Evolutionary conservation across 2,797 vertebrate species (phyloP), one percentile per base, ranked within the genome.

Genomic region (Acrossocheilus fasciatus): DNA sequence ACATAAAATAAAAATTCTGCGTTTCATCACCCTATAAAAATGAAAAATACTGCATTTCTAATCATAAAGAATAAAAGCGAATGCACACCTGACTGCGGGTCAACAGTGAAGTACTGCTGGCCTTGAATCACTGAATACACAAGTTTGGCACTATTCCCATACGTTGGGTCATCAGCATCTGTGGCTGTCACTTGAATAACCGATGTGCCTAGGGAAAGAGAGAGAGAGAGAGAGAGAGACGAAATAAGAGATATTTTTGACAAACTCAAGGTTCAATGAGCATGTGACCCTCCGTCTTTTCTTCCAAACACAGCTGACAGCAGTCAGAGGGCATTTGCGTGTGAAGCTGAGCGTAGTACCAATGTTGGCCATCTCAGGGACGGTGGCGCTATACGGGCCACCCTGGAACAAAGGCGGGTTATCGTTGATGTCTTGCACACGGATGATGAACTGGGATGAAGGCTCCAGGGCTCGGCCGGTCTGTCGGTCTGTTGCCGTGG

Each of bases 181-280:
- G 96, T 96, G 72, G 98, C 98, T 59, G 98, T 99, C 91, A 99
- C 98, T 92, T 98, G 97, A 94, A 98, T 97, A 76, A 99, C 96
- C 39, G 98, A 98, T 0, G 97, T 99, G 87, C 98, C 98, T 99
- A 92, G 73, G 69, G 75, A 82, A 82, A 68, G 64, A 68, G 64
- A 36, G 64, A 17, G 47, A 26, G 26, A 26, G 26, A 26, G 26
- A 26, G 26, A 45, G 23, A 43, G 41, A 73, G 59, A 72, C 10
- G 20, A 82, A 69, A 78, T 26, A 52, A 43, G 30, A 77, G 23
- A 76, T 20, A 66, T 85, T 85, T 84, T 57, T 57, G 64, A 85
- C 36, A 79, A 69, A 62, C 52, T 64, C 77, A 80, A 20, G 77
- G 77, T 81, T 86, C 84, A 80, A 3, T 36, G 14, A 73, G 77